Evolutionary conservation across 2,797 vertebrate genomes (phyloP), one percentile per base, ranked within the genome.

Genomic region (Onychomys torridus): DNA sequence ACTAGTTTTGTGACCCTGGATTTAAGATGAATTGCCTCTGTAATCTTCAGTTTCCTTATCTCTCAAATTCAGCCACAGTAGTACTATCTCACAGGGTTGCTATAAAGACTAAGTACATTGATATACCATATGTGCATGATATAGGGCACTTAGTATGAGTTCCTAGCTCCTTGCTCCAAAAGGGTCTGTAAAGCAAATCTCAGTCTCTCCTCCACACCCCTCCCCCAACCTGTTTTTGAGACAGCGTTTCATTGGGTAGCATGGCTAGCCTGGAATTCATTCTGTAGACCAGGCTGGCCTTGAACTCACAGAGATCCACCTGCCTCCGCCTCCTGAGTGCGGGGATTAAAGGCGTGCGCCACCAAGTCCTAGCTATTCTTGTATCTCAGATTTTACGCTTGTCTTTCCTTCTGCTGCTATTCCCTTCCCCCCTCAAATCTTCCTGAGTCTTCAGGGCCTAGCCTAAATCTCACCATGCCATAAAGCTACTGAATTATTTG

Each of bases 401-500:
- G 40, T 23, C 91, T 76, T 95, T 34, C 49, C 82, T 85, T 71
- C 78, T 76, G 27, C 82, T 87, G 29, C 40, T 49, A 92, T 82
- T 88, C 81, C 85, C 25, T 82, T 40, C 88, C 34, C 52, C 65
- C 25, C 63, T 90, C 71, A 79, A 91, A 95, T 77, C 71, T 84
- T 92, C 59, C 71, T 40, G 32, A 88, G 11, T 89, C 37, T 63
- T 94, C 73, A 67, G 93, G 88, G 32, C 46, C 77, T 91, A 82
- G 49, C 32, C 61, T 78, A 93, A 95, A 40, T 86, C 63, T 96
- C 61, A 93, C 17, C 89, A 86, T 78, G 27, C n/a, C 79, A 96
- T 14, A 61, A 89, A 52, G 59, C 83, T 61, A 91, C 61, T 84
- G 43, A 95, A 93, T 90, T 96, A 78, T 95, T 73, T 85, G 77